phyloP scores from a whole-genome alignment of 2,797 vertebrate genomes.

The Pseudopleuronectes americanus region DNA sequence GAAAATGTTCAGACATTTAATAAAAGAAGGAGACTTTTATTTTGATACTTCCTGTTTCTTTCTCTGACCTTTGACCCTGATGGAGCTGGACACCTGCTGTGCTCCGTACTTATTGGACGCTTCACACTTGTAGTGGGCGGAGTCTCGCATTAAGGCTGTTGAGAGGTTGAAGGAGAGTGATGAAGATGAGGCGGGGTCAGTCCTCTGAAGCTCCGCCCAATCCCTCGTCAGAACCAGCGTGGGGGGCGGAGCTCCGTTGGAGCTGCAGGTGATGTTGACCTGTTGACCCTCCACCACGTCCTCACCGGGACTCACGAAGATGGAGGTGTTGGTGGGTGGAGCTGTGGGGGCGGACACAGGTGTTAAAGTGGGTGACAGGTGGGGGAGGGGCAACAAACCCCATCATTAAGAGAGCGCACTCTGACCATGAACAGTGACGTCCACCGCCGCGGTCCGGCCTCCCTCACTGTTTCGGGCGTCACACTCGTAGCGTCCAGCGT shows the following conservation, averaged over 20 bases:
- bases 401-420: not conserved
- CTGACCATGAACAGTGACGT: constrained; percentile 72
- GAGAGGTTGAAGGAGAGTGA: constrained; percentile 78
- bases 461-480: constrained; percentile 67
- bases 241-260: constrained; percentile 81
- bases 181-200: constrained; percentile 63
- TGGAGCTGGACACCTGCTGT: constrained; percentile 63
- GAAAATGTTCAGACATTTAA: no score
- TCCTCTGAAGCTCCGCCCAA: constrained; percentile 62
- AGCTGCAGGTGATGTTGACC: constrained; percentile 83
- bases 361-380: not conserved
- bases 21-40: no score
- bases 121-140: constrained; percentile 86
- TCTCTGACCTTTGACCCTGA: constrained; percentile 83
- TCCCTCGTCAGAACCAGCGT: constrained; percentile 80
- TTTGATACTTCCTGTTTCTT: no score
- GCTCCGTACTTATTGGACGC: constrained; percentile 83
- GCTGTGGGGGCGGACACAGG: constrained; percentile 36
- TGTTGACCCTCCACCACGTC: constrained; percentile 83
- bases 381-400: not conserved
- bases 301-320: constrained; percentile 76
- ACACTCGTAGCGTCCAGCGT: constrained; percentile 71
- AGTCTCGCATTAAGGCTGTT: constrained; percentile 73
- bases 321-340: constrained; percentile 67
- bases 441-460: constrained; percentile 10